These are phyloP conservation scores for Clarias pachynema DNA, from an alignment of 2,797 vertebrate genomes.

Conservation along the genomic window DNA sequence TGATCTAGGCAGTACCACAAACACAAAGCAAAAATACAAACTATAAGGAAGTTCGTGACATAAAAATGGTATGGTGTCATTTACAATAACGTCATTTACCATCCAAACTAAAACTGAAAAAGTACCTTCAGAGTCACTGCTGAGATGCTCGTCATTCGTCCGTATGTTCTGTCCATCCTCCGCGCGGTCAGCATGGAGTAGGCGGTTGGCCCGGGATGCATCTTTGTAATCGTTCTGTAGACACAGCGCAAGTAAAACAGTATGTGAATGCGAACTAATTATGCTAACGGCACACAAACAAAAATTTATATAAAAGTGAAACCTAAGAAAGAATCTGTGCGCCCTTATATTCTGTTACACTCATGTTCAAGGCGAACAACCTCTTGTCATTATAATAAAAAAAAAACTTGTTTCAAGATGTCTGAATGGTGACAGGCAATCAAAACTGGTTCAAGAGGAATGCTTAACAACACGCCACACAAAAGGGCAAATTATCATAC, in stretches of 20 bases:
- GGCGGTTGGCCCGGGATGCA: conserved; percentile 56
- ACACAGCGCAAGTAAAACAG: neutral
- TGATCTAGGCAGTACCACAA: neutral
- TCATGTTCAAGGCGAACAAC: neutral
- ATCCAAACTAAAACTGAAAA: neutral
- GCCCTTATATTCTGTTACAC: neutral
- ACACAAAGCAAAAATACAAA: neutral
- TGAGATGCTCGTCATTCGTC: conserved; percentile 73
- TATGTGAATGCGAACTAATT: neutral
- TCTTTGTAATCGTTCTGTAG: conserved; percentile 64
- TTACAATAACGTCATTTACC: neutral
- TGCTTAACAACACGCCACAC: conserved; percentile 54
- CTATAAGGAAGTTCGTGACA: neutral
- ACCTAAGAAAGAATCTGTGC: neutral
- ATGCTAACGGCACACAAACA: neutral
- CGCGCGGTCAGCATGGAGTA: conserved; percentile 58
- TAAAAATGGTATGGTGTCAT: neutral
- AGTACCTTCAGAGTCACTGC: conserved; percentile 79
- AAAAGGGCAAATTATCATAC: conserved; percentile 58
- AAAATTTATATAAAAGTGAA: conserved; percentile 17
- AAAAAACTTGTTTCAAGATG: neutral
- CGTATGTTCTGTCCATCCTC: conserved; percentile 65
- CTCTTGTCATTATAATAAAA: neutral
- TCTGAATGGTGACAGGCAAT: conserved; percentile 56
- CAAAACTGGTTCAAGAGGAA: conserved; percentile 56